Base-by-base conservation (phyloP, 92 coral and sea anemone species). In the Epizoanthus scotinus region DNA sequence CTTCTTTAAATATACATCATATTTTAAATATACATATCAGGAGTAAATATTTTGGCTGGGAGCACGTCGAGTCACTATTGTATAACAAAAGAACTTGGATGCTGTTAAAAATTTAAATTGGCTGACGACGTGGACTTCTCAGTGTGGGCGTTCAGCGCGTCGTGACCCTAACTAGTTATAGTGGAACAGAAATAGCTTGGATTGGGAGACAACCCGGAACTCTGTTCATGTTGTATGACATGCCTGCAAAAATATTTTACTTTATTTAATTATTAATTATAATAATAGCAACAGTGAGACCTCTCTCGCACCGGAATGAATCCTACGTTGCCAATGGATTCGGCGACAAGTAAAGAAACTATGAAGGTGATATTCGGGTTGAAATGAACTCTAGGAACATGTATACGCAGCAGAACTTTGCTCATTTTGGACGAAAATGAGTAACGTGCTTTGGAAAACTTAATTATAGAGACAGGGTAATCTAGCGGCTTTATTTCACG, bases 311-410 rank as follows among this genome's bases (percentile, higher is more conserved):
- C 40, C 70, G 47, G 22, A 29, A 40, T 29, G 44, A 29, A 9
- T 27, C 36, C 7, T 64, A 1, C 9, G 52, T 64, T 64, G 47
- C 47, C 19, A 6, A 40, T 24, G 70, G 17, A 31, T 29, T 17
- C 70, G 22, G 17, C 70, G 22, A 29, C 70, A 64, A 64, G 70
- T 29, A 21, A 29, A 64, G 40, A 64, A 40, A n/a, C n/a, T n/a
- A n/a, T n/a, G n/a, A n/a, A 64, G 29, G 27, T 27, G 70, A 64
- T 20, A 64, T 8, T 18, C 26, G 3, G 19, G 8, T 19, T 63
- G 15, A 29, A 18, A 24, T 5, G 72, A 38, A n/a, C 36, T 66
- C 15, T 21, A 14, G 20, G 42, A 66, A 10, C 10, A 14, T 9
- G 15, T 5, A 18, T 8, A 67, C 54, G 24, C 5, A 27, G 15